Conservation (phyloP, 2,888 invertebrate genomes). For the Lacanobia wlatinum region DNA sequence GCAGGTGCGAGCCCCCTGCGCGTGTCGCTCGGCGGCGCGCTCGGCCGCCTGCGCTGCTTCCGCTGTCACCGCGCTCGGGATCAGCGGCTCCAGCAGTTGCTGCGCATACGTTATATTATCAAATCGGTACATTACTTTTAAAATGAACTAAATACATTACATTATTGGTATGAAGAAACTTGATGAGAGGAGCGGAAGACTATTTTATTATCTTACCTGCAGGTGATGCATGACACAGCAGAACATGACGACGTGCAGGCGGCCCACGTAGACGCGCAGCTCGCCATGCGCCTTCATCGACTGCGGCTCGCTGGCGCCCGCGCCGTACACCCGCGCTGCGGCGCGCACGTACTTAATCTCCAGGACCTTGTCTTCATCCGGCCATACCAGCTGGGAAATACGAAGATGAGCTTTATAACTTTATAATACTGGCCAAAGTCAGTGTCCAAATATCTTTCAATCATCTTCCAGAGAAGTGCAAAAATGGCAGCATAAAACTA, state of each 20-base stretch:
- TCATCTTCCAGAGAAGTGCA: too few relatives aligned
- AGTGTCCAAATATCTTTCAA: not conserved
- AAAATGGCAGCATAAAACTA: too few relatives aligned
- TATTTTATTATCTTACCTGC: constrained; percentile 89
- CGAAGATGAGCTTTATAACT: not conserved
- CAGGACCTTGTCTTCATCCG: constrained; percentile 95
- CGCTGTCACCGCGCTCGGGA: constrained; percentile 75
- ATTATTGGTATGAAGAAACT: too few relatives aligned
- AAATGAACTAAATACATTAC: too few relatives aligned
- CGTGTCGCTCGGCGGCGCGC: constrained; percentile 78
- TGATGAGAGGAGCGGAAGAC: too few relatives aligned
- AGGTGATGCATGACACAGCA: constrained; percentile 92
- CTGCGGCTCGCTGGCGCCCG: constrained; percentile 71
- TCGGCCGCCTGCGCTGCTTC: constrained; percentile 81
- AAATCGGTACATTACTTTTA: not conserved
- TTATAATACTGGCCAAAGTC: not conserved
- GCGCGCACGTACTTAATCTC: constrained; percentile 95
- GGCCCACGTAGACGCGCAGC: constrained; percentile 93
- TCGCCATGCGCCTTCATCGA: constrained; percentile 93
- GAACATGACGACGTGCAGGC: constrained; percentile 93
- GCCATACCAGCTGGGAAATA: constrained; percentile 91
- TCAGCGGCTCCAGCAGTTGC: constrained; percentile 90
- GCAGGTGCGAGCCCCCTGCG: constrained; percentile 82
- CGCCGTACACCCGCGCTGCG: constrained; percentile 90
- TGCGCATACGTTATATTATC: constrained; percentile 2